Evolutionary conservation across 2,797 vertebrate species (phyloP).

Genomic region (Pseudochaenichthys georgianus): DNA sequence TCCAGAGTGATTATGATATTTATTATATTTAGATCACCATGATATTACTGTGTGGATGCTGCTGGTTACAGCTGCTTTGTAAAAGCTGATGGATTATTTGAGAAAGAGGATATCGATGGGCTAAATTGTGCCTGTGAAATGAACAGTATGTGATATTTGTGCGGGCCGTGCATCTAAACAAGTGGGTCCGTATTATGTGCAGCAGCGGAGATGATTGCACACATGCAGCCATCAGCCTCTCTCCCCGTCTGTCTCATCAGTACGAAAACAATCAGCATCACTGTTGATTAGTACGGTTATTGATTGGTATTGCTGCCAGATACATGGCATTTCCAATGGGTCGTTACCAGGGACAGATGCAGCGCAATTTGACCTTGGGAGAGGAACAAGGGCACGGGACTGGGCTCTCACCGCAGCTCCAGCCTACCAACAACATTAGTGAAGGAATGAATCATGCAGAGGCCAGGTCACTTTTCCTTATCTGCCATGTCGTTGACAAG

Average conservation of each 20-base stretch:
- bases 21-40: constrained; percentile 52
- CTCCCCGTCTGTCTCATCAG: constrained; percentile 68
- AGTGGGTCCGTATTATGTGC: constrained; percentile 17
- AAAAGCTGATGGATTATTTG: constrained; percentile 48
- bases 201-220: constrained; percentile 40
- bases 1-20: constrained; percentile 60
- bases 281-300: constrained; percentile 83
- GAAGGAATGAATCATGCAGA: constrained; percentile 38
- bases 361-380: constrained; percentile 78
- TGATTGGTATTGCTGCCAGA: constrained; percentile 82
- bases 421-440: constrained; percentile 36
- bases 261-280: constrained; percentile 80
- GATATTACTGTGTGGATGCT: constrained; percentile 32
- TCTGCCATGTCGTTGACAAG: constrained; percentile 29
- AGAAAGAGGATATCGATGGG: constrained; percentile 44
- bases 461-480: constrained; percentile 22
- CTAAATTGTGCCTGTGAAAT: constrained; percentile 59
- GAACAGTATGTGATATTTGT: constrained; percentile 33
- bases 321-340: constrained; percentile 70
- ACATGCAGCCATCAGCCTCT: constrained; percentile 50
- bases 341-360: constrained; percentile 72
- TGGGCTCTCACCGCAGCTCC: constrained; percentile 39
- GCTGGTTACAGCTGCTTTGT: constrained; percentile 19
- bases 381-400: constrained; percentile 61
- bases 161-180: neutral